phyloP scores from a whole-genome alignment of 1,140 invertebrate species.

The Bombus balteatus region DNA sequence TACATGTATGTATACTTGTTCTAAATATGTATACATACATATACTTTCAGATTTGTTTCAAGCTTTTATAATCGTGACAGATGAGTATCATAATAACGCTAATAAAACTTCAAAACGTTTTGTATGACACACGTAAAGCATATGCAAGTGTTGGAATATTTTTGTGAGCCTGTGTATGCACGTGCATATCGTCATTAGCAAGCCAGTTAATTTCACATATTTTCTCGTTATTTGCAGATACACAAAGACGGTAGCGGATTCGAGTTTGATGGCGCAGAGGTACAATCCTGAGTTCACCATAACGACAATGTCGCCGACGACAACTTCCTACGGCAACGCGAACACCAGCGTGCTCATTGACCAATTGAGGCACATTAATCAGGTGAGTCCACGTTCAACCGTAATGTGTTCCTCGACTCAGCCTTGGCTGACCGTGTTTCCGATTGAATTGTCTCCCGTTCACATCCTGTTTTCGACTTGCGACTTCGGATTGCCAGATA shows the following conservation, averaged over 20 bases:
- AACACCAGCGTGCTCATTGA: slow-evolving; percentile 85
- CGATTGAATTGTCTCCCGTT: slow-evolving; percentile 49
- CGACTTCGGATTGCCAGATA: too few species aligned
- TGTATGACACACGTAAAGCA: too few species aligned
- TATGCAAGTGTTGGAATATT: too few species aligned
- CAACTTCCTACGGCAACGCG: slow-evolving; percentile 81
- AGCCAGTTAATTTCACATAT: background rate
- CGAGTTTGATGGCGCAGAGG: slow-evolving; percentile 85
- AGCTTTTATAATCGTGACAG: too few species aligned
- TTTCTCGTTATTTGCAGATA: slow-evolving; percentile 82
- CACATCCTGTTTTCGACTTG: slow-evolving; percentile 30
- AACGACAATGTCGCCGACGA: slow-evolving; percentile 68
- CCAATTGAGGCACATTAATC: slow-evolving; percentile 86
- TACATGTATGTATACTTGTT: too few species aligned
- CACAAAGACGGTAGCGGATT: slow-evolving; percentile 85
- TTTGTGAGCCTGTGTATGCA: too few species aligned
- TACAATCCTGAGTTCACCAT: slow-evolving; percentile 87
- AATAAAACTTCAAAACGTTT: too few species aligned
- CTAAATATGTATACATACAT: too few species aligned
- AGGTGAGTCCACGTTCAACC: slow-evolving; percentile 81
- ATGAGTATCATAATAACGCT: too few species aligned
- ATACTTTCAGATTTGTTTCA: too few species aligned
- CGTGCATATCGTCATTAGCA: background rate
- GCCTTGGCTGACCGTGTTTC: slow-evolving; percentile 53
- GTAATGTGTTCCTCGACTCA: slow-evolving; percentile 57